Conservation (phyloP, 2,888 invertebrate species). For the Saturnia japonica region DNA sequence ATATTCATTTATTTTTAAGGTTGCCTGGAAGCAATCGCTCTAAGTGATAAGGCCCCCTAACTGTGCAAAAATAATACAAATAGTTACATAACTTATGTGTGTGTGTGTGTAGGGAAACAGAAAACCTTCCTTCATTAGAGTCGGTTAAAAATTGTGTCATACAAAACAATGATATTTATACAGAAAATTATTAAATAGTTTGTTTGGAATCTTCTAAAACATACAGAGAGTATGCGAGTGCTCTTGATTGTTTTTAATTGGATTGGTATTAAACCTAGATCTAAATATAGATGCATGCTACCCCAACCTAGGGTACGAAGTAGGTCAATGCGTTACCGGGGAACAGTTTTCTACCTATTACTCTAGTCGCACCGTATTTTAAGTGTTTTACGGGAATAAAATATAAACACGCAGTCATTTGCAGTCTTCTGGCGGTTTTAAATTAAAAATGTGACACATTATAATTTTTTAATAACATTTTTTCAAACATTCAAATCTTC, state of each 20-base stretch:
- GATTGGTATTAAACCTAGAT: not conserved
- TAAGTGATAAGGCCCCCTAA: no score
- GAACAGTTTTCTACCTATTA: constrained; percentile 1
- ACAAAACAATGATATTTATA: not conserved
- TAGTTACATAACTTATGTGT: no score
- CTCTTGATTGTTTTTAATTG: not conserved
- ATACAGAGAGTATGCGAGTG: not conserved
- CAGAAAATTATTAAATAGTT: not conserved
- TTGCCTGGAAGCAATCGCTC: no score
- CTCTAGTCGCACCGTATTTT: not conserved
- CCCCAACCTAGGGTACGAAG: not conserved
- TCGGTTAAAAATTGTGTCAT: no score
- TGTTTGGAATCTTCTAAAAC: not conserved
- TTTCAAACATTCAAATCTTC: no score
- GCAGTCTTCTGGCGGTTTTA: no score
- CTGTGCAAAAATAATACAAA: no score
- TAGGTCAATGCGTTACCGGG: constrained; percentile 1
- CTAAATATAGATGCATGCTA: not conserved
- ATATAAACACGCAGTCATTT: not conserved
- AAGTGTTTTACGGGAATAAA: not conserved
- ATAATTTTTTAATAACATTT: no score
- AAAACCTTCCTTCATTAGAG: no score
- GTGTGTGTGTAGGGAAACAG: no score
- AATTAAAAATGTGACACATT: no score
- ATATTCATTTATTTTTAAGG: no score